Base-by-base conservation (phyloP, 1,140 invertebrate genomes). In the Sitodiplosis mosellana region DNA sequence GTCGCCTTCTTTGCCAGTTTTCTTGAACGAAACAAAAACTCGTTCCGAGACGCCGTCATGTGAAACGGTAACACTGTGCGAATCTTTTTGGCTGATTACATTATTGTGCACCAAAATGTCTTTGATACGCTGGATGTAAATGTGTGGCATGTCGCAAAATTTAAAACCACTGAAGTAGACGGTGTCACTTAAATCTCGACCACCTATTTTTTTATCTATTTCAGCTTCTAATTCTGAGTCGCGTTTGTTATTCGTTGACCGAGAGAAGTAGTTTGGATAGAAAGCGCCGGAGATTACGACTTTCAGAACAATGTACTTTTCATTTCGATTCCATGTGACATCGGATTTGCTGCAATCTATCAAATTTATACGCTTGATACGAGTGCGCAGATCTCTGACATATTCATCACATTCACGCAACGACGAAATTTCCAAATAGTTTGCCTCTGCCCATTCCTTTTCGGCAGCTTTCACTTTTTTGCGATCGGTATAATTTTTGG, bases 221-320 rank as follows among this genome's bases (percentile, higher is more conserved):
- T 74, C 65, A 0, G 68, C 62, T 56, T 87, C 80, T 15, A 67
- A 58, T 0, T 58, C 56, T 49, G 77, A 70, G 34, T 73, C 65
- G 22, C 27, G 27, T 27, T 27, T 27, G 3, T 65, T 53, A 1
- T 61, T 66, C 15, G 59, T 55, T 0, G 63, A 62, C 34, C 77
- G 75, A 11, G 80, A 55, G 64, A 87, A 95, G 59, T 87, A 94
- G 61, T 93, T 80, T 0, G 91, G 92, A 69, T 93, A 95, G 65
- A 95, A 94, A 17, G 86, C 85, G 10, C 27, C 71, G 15, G 70
- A 69, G 12, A 73, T 68, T 2, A 66, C 54, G 2, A 82, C 68
- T 65, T 84, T 84, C 0, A 83, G 57, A 11, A 82, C 59, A 1
- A 81, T 64, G 0, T 70, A 57, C 22, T 66, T 64, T 42, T 80